Evolutionary conservation across 2,113 vertebrate species (phyloP).

Genomic region (Gobius niger): DNA sequence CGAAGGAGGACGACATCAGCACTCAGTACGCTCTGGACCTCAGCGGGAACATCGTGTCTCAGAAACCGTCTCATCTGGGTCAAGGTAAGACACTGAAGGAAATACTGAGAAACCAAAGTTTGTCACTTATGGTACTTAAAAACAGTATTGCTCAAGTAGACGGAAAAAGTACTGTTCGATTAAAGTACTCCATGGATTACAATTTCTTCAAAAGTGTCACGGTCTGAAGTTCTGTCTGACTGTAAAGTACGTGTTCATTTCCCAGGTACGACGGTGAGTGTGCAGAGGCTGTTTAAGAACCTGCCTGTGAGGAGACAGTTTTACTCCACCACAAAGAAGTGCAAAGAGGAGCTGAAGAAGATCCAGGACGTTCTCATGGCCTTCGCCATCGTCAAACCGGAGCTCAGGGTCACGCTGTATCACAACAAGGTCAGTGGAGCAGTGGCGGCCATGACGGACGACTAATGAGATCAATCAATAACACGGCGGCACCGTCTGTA

Average conservation of each 20-base stretch:
- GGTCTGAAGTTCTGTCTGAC: too few relatives aligned
- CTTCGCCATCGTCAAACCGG: constrained; percentile 90
- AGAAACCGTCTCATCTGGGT: constrained; percentile 91
- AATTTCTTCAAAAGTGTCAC: too few relatives aligned
- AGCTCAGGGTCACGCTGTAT: constrained; percentile 84
- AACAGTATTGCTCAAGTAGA: too few relatives aligned
- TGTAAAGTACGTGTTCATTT: constrained; percentile 13
- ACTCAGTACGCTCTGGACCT: constrained; percentile 85
- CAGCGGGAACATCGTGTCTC: constrained; percentile 81
- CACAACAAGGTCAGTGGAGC: constrained; percentile 85
- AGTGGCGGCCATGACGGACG: too few relatives aligned
- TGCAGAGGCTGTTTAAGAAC: constrained; percentile 88
- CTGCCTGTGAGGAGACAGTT: constrained; percentile 94
- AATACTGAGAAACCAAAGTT: too few relatives aligned
- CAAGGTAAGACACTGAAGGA: constrained; percentile 78
- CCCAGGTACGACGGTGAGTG: constrained; percentile 91
- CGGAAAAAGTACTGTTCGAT: too few relatives aligned
- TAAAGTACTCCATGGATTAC: too few relatives aligned
- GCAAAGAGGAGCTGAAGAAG: constrained; percentile 93
- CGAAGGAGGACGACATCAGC: constrained; percentile 81
- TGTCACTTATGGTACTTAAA: too few relatives aligned
- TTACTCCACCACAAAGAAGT: constrained; percentile 88
- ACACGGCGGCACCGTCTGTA: too few relatives aligned
- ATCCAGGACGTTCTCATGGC: constrained; percentile 87
- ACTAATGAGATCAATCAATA: too few relatives aligned